Percentiles rank a stretch among this genome's conserved stretches.
Conservation (phyloP, 2,113 vertebrate species). For the Chauna torquata region DNA sequence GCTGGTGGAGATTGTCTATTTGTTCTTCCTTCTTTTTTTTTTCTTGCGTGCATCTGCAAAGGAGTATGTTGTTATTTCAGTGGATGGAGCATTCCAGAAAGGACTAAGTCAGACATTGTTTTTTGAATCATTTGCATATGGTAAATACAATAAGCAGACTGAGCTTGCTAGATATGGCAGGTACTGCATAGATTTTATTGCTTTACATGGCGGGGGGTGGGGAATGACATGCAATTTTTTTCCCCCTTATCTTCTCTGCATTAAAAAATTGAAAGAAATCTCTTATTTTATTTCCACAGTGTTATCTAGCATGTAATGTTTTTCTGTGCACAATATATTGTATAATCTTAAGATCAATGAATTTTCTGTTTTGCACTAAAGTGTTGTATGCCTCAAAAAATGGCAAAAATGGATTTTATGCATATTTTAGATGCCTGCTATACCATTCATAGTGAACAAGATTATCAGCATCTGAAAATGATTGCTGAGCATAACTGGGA, state of each 20-base stretch:
- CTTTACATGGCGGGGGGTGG: neutral
- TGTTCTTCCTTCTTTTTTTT: neutral
- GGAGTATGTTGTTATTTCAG: neutral
- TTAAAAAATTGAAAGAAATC: neutral
- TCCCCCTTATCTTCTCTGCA: neutral
- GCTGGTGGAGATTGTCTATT: neutral
- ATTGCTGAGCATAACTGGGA: neutral
- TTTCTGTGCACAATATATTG: neutral
- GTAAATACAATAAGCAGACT: neutral
- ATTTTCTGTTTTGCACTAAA: neutral
- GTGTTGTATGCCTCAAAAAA: neutral
- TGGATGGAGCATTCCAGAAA: neutral
- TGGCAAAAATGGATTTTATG: constrained; percentile 35
- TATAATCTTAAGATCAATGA: constrained; percentile 31
- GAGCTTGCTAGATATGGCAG: neutral
- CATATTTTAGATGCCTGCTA: neutral
- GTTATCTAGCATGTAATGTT: neutral
- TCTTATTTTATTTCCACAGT: neutral
- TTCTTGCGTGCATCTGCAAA: neutral
- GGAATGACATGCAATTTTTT: neutral
- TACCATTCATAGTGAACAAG: neutral
- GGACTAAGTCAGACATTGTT: neutral
- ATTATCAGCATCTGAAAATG: neutral
- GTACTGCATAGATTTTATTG: neutral
- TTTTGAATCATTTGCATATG: neutral